Base-by-base conservation (phyloP, 2,888 invertebrate genomes). In the Dorcus hopei region DNA sequence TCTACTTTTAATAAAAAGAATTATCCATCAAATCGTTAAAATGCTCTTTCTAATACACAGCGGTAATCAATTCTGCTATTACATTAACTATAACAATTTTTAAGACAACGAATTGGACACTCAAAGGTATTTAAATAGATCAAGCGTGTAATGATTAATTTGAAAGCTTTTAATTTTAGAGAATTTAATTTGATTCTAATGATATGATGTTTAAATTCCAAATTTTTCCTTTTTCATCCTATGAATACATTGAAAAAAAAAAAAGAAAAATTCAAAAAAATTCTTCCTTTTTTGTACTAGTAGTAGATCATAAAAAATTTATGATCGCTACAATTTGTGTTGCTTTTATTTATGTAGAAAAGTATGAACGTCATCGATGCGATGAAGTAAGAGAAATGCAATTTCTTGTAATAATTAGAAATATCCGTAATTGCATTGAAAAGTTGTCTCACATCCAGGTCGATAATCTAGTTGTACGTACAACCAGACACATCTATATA, bases 1-100 rank as follows among this genome's bases (percentile, higher is more conserved):
- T 68, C 71, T 68, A 59, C 58, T 58, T 60, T 54, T 50, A 45
- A 33, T 33, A 33, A 33, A 33, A 33, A 42, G 19, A 14, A 19
- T 19, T 8, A 33, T 11, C 16, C 7, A 26, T 52, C 42, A 50
- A 38, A 41, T 52, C 19, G 41, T 33, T 33, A 3, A 33, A 33
- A 33, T 33, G 26, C 26, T 33, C 26, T 33, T 33, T 33, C 26
- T 33, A 33, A 33, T 33, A 6, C 26, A 33, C 26, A 7, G 6
- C 26, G 26, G 26, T 6, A 33, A 33, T 33, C 26, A 52, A 16
- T 41, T 52, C 8, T 40, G 16, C 8, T 33, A 6, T 33, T 33
- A 33, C 26, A 6, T 33, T 6, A 33, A 49, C 16, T 49, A 38
- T 38, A 23, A 23, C 23, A 48, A n/a, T 23, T 9, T 23, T 49